Conservation (phyloP, 2,113 vertebrate species). For the Ornithorhynchus anatinus region DNA sequence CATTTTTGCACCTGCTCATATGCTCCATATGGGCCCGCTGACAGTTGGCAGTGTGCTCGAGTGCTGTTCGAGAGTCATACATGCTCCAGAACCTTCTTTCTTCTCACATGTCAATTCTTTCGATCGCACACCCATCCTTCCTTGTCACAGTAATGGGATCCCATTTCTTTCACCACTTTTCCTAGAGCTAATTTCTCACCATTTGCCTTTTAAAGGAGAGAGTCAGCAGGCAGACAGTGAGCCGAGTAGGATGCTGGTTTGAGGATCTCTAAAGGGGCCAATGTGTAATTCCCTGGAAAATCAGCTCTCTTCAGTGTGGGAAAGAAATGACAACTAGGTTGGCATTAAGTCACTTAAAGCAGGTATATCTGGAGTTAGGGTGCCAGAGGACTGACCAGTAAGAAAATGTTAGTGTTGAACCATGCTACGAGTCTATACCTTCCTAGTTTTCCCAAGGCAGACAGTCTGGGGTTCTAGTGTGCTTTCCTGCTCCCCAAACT, state of each 20-base stretch:
- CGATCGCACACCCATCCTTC: conserved; percentile 12
- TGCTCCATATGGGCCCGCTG: conserved; percentile 11
- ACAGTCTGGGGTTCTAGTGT: no score
- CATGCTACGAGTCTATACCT: no score
- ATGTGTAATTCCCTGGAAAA: neutral
- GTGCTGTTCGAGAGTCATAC: neutral
- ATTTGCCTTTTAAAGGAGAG: neutral
- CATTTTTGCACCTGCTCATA: conserved; percentile 33
- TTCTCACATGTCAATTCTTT: conserved; percentile 5
- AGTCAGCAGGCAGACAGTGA: neutral
- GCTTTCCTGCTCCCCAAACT: no score
- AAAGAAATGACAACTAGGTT: neutral
- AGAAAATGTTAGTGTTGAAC: no score
- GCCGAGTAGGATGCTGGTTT: neutral
- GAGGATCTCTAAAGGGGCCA: neutral
- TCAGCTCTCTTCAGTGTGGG: neutral
- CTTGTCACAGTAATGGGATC: neutral
- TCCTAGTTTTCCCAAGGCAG: no score
- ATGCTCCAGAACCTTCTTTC: conserved; percentile 14
- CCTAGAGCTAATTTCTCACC: conserved; percentile 4
- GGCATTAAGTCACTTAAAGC: neutral
- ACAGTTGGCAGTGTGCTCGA: conserved; percentile 7
- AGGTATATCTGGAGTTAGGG: no score
- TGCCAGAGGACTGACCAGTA: neutral
- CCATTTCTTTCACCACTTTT: conserved; percentile 7